Evolutionary conservation across 2,888 invertebrate genomes (phyloP), one percentile per base, ranked within the genome.

Genomic region (Trilocha varians): DNA sequence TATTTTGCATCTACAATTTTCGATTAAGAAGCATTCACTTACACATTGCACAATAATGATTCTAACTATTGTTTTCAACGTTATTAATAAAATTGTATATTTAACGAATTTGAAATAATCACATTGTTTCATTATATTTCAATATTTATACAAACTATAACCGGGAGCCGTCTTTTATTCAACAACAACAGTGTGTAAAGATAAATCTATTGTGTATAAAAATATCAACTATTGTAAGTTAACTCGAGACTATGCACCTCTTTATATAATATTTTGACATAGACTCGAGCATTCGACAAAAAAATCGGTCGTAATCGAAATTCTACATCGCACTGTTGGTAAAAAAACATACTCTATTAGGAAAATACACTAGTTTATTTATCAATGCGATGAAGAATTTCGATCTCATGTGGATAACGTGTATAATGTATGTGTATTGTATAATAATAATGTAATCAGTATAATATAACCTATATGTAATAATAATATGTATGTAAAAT

Each of bases 161-260:
- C 84, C 84, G 84, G 84, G 84, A 84, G 82, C 83, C 84, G 69
- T 78, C 75, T 75, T 68, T 82, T 79, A 83, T 75, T 78, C 75
- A 80, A 83, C 78, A 76, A 83, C 78, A 83, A 82, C 78, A 80
- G 63, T 70, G 78, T 80, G 82, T 84, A 83, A 76, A 84, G 79
- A 78, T 84, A 85, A 78, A 79, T 75, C 78, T 83, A 83, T 78
- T 75, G 75, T 80, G 76, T 84, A 84, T 84, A 85, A 84, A 84
- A 84, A 84, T 84, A 85, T 83, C 49, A n/a, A 73, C 74, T 83
- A 83, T 83, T 84, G 80, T 65, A 60, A 62, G n/a, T n/a, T 63
- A 65, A 47, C 50, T 55, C 61, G 61, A 67, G 70, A 62, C 52
- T 53, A 55, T 52, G 57, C 55, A 25, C 60, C 44, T 53, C 44